A percentile compares a stretch with the other conserved stretches of the same genome.
Conservation (phyloP, 2,797 vertebrate species). For the Arnoldichthys spilopterus region DNA sequence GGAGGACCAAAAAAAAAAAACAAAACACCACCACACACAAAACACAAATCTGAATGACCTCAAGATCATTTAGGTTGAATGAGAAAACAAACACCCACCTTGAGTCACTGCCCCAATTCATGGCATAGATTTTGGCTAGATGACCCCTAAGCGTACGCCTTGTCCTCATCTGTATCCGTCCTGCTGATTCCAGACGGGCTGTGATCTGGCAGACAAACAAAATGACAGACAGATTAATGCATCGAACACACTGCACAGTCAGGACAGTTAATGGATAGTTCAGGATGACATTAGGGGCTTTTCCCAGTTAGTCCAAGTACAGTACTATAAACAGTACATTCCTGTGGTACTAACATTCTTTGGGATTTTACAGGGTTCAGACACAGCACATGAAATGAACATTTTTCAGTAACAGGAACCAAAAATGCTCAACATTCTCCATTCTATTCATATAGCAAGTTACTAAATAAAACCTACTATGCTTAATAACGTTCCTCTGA, state of each 20-base stretch:
- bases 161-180: conserved; percentile 97
- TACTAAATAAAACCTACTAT: too few species aligned
- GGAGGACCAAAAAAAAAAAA: not conserved
- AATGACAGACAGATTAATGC: conserved; percentile 1
- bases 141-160: conserved; percentile 95
- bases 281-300: not conserved
- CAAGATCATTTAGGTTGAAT: not conserved
- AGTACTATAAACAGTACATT: too few species aligned
- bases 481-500: too few species aligned
- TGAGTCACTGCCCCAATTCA: conserved; percentile 98
- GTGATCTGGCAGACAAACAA: conserved; percentile 84
- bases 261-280: not conserved
- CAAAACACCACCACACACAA: too few species aligned
- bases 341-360: too few species aligned
- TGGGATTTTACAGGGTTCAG: too few species aligned
- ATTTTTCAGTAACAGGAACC: too few species aligned
- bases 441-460: too few species aligned
- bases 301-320: too few species aligned
- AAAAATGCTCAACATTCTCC: too few species aligned
- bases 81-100: conserved; percentile 75
- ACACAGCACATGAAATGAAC: too few species aligned
- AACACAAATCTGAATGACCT: too few species aligned
- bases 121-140: conserved; percentile 98
- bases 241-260: not conserved
- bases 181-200: conserved; percentile 94